Evolutionary conservation across 2,888 invertebrate genomes (phyloP).

Genomic region (Tachystola acroxantha): DNA sequence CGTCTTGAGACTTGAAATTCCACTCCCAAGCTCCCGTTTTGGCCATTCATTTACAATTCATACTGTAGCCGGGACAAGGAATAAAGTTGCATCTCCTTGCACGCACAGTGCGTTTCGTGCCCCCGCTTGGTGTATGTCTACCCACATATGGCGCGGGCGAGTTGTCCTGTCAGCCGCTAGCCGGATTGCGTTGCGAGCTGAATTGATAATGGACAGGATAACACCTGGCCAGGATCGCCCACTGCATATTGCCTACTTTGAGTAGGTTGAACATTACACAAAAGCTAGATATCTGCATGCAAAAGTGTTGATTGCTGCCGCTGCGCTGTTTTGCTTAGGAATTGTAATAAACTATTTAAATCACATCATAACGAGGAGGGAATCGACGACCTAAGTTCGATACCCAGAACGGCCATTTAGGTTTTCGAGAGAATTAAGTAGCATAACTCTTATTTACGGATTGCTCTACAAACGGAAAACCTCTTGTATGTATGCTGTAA

Average conservation of each 20-base stretch:
- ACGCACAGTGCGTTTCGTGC: constrained; percentile 21
- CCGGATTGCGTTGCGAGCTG: constrained; percentile 34
- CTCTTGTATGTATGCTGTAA: too few species aligned
- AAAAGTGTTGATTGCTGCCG: background rate
- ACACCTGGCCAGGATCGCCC: constrained; percentile 50
- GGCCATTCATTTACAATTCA: constrained; percentile 33
- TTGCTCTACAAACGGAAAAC: too few species aligned
- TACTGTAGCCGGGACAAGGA: constrained; percentile 29
- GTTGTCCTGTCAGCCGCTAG: constrained; percentile 22
- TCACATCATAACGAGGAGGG: too few species aligned
- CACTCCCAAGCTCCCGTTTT: constrained; percentile 31
- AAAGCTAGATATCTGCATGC: too few species aligned
- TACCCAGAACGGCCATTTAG: too few species aligned
- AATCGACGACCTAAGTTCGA: too few species aligned
- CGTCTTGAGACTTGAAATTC: constrained; percentile 24
- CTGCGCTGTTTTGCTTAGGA: background rate
- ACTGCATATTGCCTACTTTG: constrained; percentile 11
- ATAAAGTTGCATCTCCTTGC: constrained; percentile 35
- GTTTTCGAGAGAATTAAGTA: too few species aligned
- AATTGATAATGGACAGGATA: constrained; percentile 61
- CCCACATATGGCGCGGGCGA: constrained; percentile 27
- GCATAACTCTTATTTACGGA: too few species aligned
- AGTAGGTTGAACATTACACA: constrained; percentile 1
- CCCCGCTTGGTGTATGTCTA: constrained; percentile 9
- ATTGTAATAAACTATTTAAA: too few species aligned